Conservation (phyloP, 2,888 invertebrate genomes). For the Rhorus exstirpatorius region DNA sequence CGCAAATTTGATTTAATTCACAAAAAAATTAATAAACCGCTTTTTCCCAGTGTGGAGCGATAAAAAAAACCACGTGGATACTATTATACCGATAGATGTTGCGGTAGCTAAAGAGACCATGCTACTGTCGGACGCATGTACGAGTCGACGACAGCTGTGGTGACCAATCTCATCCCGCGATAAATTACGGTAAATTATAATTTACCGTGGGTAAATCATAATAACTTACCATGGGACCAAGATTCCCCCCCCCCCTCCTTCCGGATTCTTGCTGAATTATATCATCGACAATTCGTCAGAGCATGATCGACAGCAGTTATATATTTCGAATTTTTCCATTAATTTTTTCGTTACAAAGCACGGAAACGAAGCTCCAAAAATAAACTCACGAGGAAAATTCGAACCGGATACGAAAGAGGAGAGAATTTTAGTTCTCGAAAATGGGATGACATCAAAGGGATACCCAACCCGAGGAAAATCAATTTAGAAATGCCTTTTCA, state of each 20-base stretch:
- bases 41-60: too few species aligned
- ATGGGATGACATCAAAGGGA: slow-evolving; percentile 27
- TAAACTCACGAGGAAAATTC: slow-evolving; percentile 17
- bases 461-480: slow-evolving; percentile 31
- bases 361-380: background rate
- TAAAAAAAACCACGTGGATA: too few species aligned
- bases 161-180: background rate
- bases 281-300: background rate
- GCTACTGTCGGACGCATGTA: slow-evolving; percentile 20
- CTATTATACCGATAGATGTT: background rate
- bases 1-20: too few species aligned
- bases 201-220: too few species aligned
- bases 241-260: too few species aligned
- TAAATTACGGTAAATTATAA: too few species aligned
- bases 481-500: slow-evolving; percentile 34
- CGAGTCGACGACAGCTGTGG: slow-evolving; percentile 35
- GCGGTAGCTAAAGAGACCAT: background rate
- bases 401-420: slow-evolving; percentile 12
- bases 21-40: too few species aligned
- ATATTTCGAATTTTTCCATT: background rate
- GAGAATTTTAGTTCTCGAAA: slow-evolving; percentile 12
- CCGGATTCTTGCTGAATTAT: too few species aligned
- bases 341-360: too few species aligned
- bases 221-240: too few species aligned
- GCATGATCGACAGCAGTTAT: too few species aligned